phyloP scores from a whole-genome alignment of 2,113 vertebrate species.

The Taxidea taxus region DNA sequence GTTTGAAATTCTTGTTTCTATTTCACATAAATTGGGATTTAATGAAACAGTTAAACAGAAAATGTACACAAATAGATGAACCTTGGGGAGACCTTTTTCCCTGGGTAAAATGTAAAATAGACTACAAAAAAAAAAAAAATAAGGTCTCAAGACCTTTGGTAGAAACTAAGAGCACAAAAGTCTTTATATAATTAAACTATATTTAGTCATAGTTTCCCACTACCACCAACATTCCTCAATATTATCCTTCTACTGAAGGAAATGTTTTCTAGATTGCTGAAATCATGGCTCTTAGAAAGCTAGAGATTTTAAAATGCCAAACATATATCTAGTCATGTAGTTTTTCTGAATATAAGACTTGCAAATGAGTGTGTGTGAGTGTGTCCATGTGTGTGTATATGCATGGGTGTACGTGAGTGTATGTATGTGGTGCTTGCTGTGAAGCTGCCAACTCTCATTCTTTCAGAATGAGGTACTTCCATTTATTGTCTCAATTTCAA shows the following conservation, averaged over 20 bases:
- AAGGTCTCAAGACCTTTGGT: not conserved
- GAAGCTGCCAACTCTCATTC: slow-evolving; percentile 78
- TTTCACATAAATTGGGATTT: slow-evolving; percentile 62
- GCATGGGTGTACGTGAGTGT: not conserved
- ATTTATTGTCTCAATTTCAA: slow-evolving; percentile 86
- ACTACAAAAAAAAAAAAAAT: not conserved
- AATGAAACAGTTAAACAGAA: slow-evolving; percentile 65
- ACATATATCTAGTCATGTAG: slow-evolving; percentile 25
- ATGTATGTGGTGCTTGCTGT: not conserved
- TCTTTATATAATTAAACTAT: not conserved
- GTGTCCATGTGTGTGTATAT: not conserved
- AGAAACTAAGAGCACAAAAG: not conserved
- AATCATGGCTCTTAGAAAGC: slow-evolving; percentile 21
- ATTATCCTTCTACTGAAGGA: slow-evolving; percentile 32
- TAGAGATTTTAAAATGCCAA: not conserved
- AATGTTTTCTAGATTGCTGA: slow-evolving; percentile 28
- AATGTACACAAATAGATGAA: slow-evolving; percentile 41
- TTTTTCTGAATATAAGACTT: slow-evolving; percentile 25
- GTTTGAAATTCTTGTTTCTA: slow-evolving; percentile 49
- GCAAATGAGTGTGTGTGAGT: not conserved
- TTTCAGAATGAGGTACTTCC: slow-evolving; percentile 80
- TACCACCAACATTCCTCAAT: not conserved
- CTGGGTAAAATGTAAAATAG: slow-evolving; percentile 34
- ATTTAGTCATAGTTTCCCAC: not conserved
- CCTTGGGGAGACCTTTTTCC: not conserved